A percentile compares a stretch with the other conserved stretches of the same genome.
Conservation (phyloP, 2,888 invertebrate genomes). For the Ophion slaviceki region DNA sequence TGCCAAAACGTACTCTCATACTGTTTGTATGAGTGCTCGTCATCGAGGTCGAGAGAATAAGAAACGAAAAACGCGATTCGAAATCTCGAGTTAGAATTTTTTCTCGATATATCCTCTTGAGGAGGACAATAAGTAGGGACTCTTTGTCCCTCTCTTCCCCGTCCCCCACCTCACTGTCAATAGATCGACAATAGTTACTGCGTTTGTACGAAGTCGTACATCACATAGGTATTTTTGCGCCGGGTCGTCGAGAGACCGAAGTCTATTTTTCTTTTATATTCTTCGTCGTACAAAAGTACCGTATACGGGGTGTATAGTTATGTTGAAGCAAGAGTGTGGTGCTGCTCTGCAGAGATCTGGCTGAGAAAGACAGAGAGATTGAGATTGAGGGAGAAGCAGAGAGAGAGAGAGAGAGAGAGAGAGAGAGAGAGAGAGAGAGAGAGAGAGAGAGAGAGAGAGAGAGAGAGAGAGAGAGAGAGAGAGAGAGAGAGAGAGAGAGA, state of each 20-base stretch:
- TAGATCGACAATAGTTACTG: slow-evolving; percentile 41
- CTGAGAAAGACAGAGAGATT: slow-evolving; percentile 12
- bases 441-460: slow-evolving; percentile 19
- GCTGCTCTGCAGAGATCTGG: slow-evolving; percentile 19
- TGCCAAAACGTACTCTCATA: too few species aligned
- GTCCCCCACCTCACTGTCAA: neutral
- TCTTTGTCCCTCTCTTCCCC: slow-evolving; percentile 25
- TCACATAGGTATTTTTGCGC: slow-evolving; percentile 55
- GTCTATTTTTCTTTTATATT: slow-evolving; percentile 57
- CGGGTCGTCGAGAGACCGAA: slow-evolving; percentile 37
- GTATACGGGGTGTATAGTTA: slow-evolving; percentile 14
- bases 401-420: slow-evolving; percentile 5
- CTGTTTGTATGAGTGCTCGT: too few species aligned
- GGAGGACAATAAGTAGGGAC: slow-evolving; percentile 40
- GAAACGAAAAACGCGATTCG: neutral
- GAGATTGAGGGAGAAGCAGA: slow-evolving; percentile 6
- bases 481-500: slow-evolving; percentile 18
- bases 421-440: slow-evolving; percentile 20
- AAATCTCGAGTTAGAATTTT: slow-evolving; percentile 13
- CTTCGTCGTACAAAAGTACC: slow-evolving; percentile 27
- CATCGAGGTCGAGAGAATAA: too few species aligned
- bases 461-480: neutral
- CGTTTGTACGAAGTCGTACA: slow-evolving; percentile 51
- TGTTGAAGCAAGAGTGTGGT: slow-evolving; percentile 21
- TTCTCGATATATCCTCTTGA: slow-evolving; percentile 19